Evolutionary conservation across 2,113 vertebrate species (phyloP), one percentile per base, ranked within the genome.

Genomic region (Cinclus mexicanus): DNA sequence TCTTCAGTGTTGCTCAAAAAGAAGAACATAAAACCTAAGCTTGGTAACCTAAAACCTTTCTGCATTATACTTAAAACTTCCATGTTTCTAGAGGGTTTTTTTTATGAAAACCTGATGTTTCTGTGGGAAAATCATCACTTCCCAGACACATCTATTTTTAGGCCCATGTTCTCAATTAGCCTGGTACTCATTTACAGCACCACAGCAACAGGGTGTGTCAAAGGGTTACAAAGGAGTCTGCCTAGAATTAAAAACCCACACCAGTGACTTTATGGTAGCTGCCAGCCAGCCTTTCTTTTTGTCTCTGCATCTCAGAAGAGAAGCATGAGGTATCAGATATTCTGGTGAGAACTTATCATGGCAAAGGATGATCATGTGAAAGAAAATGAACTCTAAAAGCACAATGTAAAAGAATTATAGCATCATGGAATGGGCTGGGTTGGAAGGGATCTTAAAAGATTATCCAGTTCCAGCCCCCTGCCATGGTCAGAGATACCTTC

Each of bases 91-190:
- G 21, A 63, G 10, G 35, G 35, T 7, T 37, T 39, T 68, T 87
- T 86, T 83, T 26, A 87, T 87, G 60, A 87, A 91, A 96, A 89
- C 29, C 61, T 92, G 65, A 72, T 87, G 67, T 76, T 94, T 93
- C 81, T 94, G 46, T 64, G n/a, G 81, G 82, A 89, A 95, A 95
- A 89, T 82, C 72, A 56, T 89, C 61, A 76, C 87, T 89, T 84
- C 31, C 25, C n/a, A 83, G n/a, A 74, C 70, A 84, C 70, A 37
- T 96, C 57, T 94, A 53, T 71, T 84, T 95, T 91, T 68, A 94
- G 68, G 41, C 28, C 57, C 52, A 15, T 87, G 81, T 50, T 91
- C 80, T 94, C 77, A 83, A 64, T 94, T 87, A 91, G 29, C 18
- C 86, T 60, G 56, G 64, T 78, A 39, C 53, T 78, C 23, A 60